These are phyloP conservation scores for Phalanger gymnotis DNA, from an alignment of 2,797 vertebrate genomes.

Conservation along the genomic window DNA sequence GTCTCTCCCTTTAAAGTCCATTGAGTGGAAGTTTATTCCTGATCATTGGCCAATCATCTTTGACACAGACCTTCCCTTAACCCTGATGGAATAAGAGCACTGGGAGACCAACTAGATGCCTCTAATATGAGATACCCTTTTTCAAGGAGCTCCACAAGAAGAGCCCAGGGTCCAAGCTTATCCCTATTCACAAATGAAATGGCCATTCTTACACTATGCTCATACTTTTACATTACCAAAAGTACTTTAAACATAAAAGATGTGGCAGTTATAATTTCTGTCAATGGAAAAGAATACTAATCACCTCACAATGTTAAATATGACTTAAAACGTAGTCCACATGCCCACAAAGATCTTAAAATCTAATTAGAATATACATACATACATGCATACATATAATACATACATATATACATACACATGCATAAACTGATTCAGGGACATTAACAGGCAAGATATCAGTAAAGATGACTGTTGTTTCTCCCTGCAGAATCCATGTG, in stretches of 20 bases:
- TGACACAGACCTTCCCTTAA: not conserved
- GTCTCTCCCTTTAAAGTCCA: not conserved
- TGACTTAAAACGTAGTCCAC: not conserved
- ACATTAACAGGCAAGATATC: not conserved
- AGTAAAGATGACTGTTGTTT: not conserved
- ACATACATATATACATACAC: not conserved
- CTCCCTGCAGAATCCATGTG: conserved; percentile 92
- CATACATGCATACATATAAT: too few relatives aligned
- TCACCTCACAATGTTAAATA: not conserved
- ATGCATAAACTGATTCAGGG: not conserved
- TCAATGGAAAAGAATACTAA: not conserved
- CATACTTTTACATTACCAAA: not conserved
- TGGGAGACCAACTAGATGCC: not conserved
- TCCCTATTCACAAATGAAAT: not conserved
- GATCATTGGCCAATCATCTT: not conserved
- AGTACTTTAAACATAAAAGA: not conserved
- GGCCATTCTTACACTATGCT: not conserved
- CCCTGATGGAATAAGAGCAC: not conserved
- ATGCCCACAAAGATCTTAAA: not conserved
- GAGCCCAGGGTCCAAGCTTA: not conserved
- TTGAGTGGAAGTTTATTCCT: not conserved
- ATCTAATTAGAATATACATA: not conserved
- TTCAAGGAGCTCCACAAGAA: not conserved
- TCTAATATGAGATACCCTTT: not conserved
- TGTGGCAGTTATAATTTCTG: not conserved